Evolutionary conservation across 2,797 vertebrate genomes (phyloP), one percentile per base, ranked within the genome.

Genomic region (Pangasius krempfi): DNA sequence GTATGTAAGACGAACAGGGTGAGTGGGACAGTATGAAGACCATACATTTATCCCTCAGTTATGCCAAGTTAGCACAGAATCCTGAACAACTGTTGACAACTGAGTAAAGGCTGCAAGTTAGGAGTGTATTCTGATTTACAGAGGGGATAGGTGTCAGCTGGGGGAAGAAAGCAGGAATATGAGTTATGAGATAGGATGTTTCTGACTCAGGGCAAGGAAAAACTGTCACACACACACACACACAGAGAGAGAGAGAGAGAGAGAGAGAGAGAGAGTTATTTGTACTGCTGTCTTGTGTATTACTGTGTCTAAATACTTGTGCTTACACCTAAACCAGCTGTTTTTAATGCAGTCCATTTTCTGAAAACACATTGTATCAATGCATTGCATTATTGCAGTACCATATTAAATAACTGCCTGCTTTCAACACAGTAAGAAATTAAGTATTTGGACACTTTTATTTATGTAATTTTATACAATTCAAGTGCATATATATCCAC

Each of bases 141-240:
- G 13, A 83, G 16, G 27, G 47, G 20, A 10, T 44, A 50, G 60
- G n/a, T 25, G 60, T 66, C 44, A 33, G 12, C 44, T 79, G 30
- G 22, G 27, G 30, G 33, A 87, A 20, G 30, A 68, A 79, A 64
- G 47, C 44, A 54, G 60, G 47, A 66, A 78, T 66, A 18, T 60
- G 27, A 52, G 60, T 33, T 54, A 78, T 56, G n/a, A 86, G 54
- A 64, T 16, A 2, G 73, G 13, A 62, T 30, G 44, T 73, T 73
- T 81, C 22, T 81, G 18, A 81, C 68, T 20, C 25, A 56, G 33
- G 33, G 20, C 58, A 58, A 54, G 50, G n/a, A 89, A 89, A 37
- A 79, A 22, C 56, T 84, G 60, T 30, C 47, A 62, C 68, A 16
- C 27, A n/a, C 27, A 47, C 40, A 50, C 44, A 76, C 22, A 40